Evolutionary conservation across 1,140 invertebrate species (phyloP).

Genomic region (Trichogramma pretiosum): DNA sequence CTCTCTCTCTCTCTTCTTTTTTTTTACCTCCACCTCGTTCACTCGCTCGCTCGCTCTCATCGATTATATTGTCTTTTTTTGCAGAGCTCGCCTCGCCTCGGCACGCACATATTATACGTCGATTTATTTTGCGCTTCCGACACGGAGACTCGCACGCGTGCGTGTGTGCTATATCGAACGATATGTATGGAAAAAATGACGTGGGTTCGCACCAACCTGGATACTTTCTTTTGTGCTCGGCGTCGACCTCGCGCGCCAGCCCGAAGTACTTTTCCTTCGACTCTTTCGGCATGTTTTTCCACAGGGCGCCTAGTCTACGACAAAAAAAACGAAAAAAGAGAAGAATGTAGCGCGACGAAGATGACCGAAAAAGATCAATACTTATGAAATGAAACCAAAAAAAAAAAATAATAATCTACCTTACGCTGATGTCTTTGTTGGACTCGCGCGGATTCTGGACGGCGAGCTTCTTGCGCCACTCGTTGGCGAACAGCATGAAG

Average conservation of each 20-base stretch:
- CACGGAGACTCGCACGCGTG: neutral
- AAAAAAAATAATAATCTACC: constrained; percentile 21
- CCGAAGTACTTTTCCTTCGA: constrained; percentile 52
- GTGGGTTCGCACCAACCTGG: constrained; percentile 40
- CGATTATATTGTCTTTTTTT: constrained; percentile 3
- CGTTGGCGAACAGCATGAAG: constrained; percentile 59
- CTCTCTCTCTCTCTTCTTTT: neutral
- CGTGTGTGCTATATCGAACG: neutral
- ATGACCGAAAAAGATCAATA: too few species aligned
- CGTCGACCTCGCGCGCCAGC: constrained; percentile 49
- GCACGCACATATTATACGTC: neutral
- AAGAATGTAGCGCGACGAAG: neutral
- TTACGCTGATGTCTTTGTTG: constrained; percentile 57
- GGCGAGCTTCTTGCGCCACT: constrained; percentile 51
- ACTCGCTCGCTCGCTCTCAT: neutral
- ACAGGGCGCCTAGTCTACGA: constrained; percentile 44
- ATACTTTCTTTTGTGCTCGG: constrained; percentile 57
- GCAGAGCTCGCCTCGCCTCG: constrained; percentile 4
- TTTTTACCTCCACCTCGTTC: neutral
- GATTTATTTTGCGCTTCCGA: neutral
- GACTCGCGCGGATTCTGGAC: constrained; percentile 49
- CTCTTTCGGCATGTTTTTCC: constrained; percentile 47
- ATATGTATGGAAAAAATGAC: too few species aligned
- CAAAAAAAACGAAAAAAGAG: neutral
- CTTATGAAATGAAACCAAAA: constrained; percentile 10